Percentiles rank a stretch among this genome's conserved stretches.
Evolutionary conservation across 2,113 vertebrate species (phyloP).

Genomic region (Pollimyrus isidori): DNA sequence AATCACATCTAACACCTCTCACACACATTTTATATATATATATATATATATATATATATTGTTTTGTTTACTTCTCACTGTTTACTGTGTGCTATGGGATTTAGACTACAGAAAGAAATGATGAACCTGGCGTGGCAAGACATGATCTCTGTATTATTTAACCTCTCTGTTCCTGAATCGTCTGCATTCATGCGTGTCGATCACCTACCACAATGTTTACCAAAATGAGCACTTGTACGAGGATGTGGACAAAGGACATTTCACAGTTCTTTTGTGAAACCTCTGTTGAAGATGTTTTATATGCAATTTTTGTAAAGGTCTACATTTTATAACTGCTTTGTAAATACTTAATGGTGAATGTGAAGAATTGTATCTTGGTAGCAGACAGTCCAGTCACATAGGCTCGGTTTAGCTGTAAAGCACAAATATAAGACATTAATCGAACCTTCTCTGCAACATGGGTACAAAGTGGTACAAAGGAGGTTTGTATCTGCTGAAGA

Average conservation of each 20-base stretch:
- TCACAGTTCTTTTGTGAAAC: conserved; percentile 34
- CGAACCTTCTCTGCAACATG: neutral
- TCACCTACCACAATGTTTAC: conserved; percentile 33
- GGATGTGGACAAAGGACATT: conserved; percentile 34
- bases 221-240: conserved; percentile 39
- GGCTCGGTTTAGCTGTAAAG: conserved; percentile 23
- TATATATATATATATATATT: neutral
- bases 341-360: conserved; percentile 46
- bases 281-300: conserved; percentile 53
- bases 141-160: neutral
- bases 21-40: too few species aligned
- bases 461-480: neutral
- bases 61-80: neutral
- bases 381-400: conserved; percentile 30
- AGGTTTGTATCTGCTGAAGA: conserved; percentile 21
- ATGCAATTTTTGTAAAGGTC: conserved; percentile 52
- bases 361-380: conserved; percentile 32
- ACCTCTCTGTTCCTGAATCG: neutral
- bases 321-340: conserved; percentile 55
- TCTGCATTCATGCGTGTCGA: conserved; percentile 10
- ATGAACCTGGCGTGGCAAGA: neutral
- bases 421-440: conserved; percentile 16
- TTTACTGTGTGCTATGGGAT: neutral
- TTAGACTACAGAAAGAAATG: neutral
- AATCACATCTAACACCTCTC: neutral